Evolutionary conservation across 2,113 vertebrate species (phyloP), one percentile per base, ranked within the genome.

Genomic region (Struthio camelus): DNA sequence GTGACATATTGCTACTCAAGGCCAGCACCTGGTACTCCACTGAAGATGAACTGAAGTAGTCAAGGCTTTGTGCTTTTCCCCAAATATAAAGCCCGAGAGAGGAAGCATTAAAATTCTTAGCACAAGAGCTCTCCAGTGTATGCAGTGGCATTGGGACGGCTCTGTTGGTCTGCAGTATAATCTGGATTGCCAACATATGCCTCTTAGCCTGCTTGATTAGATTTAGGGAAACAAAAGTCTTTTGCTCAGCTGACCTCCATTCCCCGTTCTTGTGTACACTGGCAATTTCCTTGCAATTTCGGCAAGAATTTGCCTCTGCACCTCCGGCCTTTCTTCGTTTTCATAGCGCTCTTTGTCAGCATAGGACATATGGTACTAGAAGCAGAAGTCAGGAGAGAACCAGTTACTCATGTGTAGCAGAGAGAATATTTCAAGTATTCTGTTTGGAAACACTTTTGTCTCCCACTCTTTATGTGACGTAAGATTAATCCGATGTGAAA

Each of bases 311-410:
- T 99, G 99, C 95, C 99, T 99, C 98, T 99, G 99, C 69, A 97
- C 98, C 81, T 99, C 99, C 3, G 99, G 99, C 78, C 99, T 97
- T 86, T 99, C 99, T 91, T 99, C 99, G 90, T 97, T 98, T 94
- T 99, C 99, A 22, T 99, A 99, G 54, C 99, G 98, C 46, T 99
- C 99, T 89, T 99, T 99, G 97, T 99, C 99, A 14, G 98, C 97
- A 59, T 98, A 99, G 15, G 99, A 99, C 94, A 99, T 98, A 89
- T 99, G 99, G 96, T 99, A 99, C 99, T 99, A 80, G 28, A 97
- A 75, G 73, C 62, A 98, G 51, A 96, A 84, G 62, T 36, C 80
- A 91, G 0, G 28, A 82, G 20, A 91, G 46, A 11, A 77, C 38
- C 72, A 58, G 40, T 94, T n/a, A 96, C 28, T 61, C 66, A 2